Percentiles rank a stretch among this genome's conserved stretches.
phyloP scores from a whole-genome alignment of 1,140 invertebrate species.

The Portunus trituberculatus region DNA sequence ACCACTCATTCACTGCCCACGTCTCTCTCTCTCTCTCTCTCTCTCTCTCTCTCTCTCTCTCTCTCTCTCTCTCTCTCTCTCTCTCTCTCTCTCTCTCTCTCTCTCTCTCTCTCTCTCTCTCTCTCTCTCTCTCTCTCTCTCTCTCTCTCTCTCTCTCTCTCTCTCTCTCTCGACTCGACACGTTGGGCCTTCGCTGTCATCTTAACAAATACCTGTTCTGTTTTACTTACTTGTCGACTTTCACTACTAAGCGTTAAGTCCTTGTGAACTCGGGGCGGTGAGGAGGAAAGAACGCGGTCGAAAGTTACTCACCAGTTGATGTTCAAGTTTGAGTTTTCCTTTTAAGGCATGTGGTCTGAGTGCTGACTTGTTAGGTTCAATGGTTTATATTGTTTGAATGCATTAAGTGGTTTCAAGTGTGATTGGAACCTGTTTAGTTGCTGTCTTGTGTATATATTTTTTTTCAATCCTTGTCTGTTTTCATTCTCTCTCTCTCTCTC shows the following conservation, averaged over 20 bases:
- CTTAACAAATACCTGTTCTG: neutral
- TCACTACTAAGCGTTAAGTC: neutral
- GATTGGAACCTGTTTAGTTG: neutral
- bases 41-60: constrained; percentile 20
- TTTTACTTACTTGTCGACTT: neutral
- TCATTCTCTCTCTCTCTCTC: neutral
- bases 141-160: constrained; percentile 16
- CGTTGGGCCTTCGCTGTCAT: neutral
- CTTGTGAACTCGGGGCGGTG: neutral
- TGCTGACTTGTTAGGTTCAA: neutral
- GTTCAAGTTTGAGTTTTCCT: neutral
- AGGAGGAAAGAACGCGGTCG: neutral
- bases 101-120: constrained; percentile 5
- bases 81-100: neutral
- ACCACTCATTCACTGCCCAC: neutral
- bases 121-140: constrained; percentile 2
- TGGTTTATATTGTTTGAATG: neutral
- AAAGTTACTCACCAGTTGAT: neutral
- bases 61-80: constrained; percentile 5
- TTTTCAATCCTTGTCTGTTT: neutral
- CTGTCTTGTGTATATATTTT: neutral
- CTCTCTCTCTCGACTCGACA: neutral
- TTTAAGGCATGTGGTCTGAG: neutral
- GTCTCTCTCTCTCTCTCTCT: neutral
- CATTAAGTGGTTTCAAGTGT: neutral